These are phyloP conservation scores for Drosophila nr. fundita DNA, from an alignment of 2,888 invertebrate species.

Conservation along the genomic window DNA sequence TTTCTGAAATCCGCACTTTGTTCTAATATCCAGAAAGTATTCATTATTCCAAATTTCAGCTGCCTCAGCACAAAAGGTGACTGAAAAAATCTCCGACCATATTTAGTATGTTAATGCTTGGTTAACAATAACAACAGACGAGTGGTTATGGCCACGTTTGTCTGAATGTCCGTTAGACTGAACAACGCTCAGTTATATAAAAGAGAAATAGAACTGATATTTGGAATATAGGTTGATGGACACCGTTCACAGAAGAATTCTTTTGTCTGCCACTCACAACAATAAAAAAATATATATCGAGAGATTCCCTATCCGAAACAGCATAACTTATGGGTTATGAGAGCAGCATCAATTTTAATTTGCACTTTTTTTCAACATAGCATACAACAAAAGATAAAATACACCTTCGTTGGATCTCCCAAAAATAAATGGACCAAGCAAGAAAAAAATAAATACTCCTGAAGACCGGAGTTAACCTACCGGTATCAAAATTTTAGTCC, in stretches of 20 bases:
- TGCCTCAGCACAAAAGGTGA: neutral
- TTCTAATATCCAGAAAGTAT: neutral
- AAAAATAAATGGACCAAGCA: neutral
- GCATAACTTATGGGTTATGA: neutral
- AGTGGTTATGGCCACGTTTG: neutral
- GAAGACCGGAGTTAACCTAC: neutral
- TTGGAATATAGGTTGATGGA: neutral
- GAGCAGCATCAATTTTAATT: neutral
- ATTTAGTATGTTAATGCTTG: neutral
- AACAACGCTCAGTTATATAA: too few species aligned
- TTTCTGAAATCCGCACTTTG: neutral
- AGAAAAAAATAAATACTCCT: neutral
- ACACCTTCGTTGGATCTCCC: neutral
- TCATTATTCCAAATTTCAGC: neutral
- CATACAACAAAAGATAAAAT: neutral
- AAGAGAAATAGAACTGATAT: neutral
- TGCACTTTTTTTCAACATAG: fast-evolving
- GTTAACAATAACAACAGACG: neutral
- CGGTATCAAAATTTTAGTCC: fast-evolving
- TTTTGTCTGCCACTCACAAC: neutral
- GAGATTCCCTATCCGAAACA: neutral
- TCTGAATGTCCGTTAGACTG: neutral
- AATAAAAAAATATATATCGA: neutral
- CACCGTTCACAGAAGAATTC: neutral
- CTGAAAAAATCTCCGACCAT: neutral